These are phyloP conservation scores for Myripristis jacobus DNA, from an alignment of 2,797 vertebrate species.

Conservation along the genomic window DNA sequence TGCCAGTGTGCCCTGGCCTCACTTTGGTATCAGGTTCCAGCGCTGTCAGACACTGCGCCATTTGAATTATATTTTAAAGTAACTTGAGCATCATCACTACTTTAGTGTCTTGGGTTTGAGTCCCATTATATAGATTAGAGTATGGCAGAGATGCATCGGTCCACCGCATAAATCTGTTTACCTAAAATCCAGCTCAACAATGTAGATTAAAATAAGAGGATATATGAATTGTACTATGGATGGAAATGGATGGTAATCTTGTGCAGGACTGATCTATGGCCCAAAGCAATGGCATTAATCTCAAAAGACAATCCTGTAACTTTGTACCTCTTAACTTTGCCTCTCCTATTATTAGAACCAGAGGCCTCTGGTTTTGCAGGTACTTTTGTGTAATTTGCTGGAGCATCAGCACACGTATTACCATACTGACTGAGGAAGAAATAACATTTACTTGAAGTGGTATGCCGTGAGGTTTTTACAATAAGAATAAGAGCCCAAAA, in stretches of 20 bases:
- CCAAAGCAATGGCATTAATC: slow-evolving; percentile 23
- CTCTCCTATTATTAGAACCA: slow-evolving; percentile 18
- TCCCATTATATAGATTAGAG: slow-evolving; percentile 66
- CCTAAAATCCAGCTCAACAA: slow-evolving; percentile 52
- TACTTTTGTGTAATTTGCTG: slow-evolving; percentile 1
- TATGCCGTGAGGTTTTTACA: background rate
- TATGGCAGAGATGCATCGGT: slow-evolving; percentile 43
- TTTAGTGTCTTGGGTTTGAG: slow-evolving; percentile 44
- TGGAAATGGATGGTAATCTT: slow-evolving; percentile 43
- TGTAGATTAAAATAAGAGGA: slow-evolving; percentile 57
- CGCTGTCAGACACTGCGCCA: slow-evolving; percentile 2
- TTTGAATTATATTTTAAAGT: slow-evolving; percentile 51
- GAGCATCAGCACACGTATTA: background rate
- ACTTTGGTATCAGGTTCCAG: slow-evolving; percentile 48
- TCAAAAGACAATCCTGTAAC: slow-evolving; percentile 32
- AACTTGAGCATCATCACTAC: slow-evolving; percentile 54
- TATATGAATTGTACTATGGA: slow-evolving; percentile 37
- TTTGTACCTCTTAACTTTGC: background rate
- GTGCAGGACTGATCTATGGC: slow-evolving; percentile 39
- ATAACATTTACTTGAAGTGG: background rate
- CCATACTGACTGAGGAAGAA: background rate
- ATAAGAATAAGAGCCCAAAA: background rate
- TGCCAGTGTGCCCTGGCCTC: background rate
- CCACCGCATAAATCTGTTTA: slow-evolving; percentile 60
- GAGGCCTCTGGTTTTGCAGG: background rate